Conservation (phyloP, 2,888 invertebrate genomes). For the Ernsta delagoae region DNA sequence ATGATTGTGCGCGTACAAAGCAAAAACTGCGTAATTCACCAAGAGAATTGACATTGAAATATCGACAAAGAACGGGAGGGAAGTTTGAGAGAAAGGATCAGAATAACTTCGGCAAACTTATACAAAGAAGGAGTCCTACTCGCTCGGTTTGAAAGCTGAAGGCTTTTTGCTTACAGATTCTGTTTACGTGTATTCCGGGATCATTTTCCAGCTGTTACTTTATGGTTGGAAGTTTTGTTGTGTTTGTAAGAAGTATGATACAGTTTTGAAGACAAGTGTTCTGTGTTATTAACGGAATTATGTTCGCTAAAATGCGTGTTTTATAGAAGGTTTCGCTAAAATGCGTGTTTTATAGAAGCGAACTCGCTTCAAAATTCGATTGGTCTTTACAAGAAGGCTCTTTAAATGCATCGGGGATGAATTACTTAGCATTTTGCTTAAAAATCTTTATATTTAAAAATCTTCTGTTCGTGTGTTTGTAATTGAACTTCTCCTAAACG, state of each 20-base stretch:
- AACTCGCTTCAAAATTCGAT: background rate
- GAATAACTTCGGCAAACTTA: constrained; percentile 32
- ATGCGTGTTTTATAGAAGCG: background rate
- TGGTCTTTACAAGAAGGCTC: background rate
- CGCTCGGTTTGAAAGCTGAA: constrained; percentile 6
- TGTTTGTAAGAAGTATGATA: background rate
- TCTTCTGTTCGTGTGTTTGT: too few relatives aligned
- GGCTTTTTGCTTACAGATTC: constrained; percentile 17
- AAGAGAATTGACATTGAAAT: constrained; percentile 34
- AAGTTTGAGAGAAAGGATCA: constrained; percentile 27
- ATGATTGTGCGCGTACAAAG: constrained; percentile 5
- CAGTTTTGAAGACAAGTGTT: background rate
- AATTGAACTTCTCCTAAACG: too few relatives aligned
- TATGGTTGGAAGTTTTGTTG: constrained; percentile 1
- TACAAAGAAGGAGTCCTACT: constrained; percentile 21
- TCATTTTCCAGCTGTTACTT: constrained; percentile 8
- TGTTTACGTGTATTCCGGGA: constrained; percentile 10
- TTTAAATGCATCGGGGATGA: too few relatives aligned
- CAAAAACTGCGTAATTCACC: constrained; percentile 14
- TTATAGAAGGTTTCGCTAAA: background rate
- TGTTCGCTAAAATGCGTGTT: background rate
- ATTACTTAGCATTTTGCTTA: too few relatives aligned
- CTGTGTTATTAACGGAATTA: background rate
- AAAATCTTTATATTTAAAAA: too few relatives aligned
- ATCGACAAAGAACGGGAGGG: constrained; percentile 26